A percentile compares a stretch with the other conserved stretches of the same genome.
These are phyloP conservation scores for Allophyes oxyacanthae DNA, from an alignment of 2,888 invertebrate genomes.

Conservation along the genomic window DNA sequence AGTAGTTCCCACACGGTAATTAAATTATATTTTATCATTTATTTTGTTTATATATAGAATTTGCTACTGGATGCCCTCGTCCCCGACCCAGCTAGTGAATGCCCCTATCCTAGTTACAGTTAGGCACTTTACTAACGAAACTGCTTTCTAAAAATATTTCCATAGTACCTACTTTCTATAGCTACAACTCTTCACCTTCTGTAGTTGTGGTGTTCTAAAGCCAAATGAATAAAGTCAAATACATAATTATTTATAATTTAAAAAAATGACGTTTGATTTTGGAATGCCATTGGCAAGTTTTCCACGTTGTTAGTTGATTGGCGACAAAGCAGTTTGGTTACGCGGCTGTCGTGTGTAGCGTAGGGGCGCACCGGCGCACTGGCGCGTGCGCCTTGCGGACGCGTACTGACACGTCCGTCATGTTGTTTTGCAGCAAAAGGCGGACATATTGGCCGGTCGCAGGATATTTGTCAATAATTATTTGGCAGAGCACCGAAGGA, in stretches of 20 bases:
- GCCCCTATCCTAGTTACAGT: slow-evolving; percentile 78
- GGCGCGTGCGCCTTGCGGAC: slow-evolving; percentile 64
- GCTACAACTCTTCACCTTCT: slow-evolving; percentile 72
- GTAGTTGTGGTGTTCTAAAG: slow-evolving; percentile 79
- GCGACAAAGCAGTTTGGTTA: slow-evolving; percentile 80
- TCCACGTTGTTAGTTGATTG: slow-evolving; percentile 66
- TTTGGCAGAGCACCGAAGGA: slow-evolving; percentile 89
- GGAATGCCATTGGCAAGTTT: slow-evolving; percentile 69
- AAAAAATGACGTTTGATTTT: slow-evolving; percentile 70
- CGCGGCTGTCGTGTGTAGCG: slow-evolving; percentile 38
- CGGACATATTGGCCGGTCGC: slow-evolving; percentile 89
- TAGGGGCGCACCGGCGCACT: slow-evolving; percentile 35
- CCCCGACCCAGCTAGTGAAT: slow-evolving; percentile 86
- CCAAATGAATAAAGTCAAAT: slow-evolving; percentile 66
- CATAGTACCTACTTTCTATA: slow-evolving; percentile 66
- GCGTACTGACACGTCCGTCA: slow-evolving; percentile 79
- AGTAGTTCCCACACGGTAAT: slow-evolving; percentile 82
- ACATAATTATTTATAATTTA: not conserved
- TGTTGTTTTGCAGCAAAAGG: slow-evolving; percentile 89
- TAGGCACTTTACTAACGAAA: slow-evolving; percentile 84
- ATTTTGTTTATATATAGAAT: slow-evolving; percentile 77
- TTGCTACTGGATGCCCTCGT: slow-evolving; percentile 87
- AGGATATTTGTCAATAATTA: slow-evolving; percentile 90
- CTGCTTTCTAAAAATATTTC: slow-evolving; percentile 74
- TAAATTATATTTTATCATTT: slow-evolving; percentile 64